Percentiles rank a stretch among this genome's conserved stretches.
Evolutionary conservation across 2,113 vertebrate species (phyloP).

Genomic region (Pachyramphus minor): DNA sequence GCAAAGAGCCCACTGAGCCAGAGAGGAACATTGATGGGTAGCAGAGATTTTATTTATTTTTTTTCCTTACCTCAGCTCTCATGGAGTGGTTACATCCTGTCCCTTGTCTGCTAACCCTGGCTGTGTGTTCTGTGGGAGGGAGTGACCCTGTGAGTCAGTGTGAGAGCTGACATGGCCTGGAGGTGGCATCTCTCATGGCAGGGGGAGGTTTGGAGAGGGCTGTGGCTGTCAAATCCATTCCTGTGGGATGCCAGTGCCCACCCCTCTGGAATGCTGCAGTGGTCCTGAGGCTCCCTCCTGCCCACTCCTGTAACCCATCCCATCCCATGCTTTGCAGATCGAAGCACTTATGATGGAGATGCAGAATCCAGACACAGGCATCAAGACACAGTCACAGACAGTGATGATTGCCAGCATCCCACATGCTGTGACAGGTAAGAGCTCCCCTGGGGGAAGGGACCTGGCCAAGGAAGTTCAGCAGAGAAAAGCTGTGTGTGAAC

Average conservation of each 20-base stretch:
- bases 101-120: neutral
- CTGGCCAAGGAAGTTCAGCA: neutral
- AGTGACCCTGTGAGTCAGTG: neutral
- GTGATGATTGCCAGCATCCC: conserved; percentile 86
- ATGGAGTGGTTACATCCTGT: neutral
- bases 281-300: neutral
- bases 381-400: conserved; percentile 87
- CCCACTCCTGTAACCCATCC: neutral
- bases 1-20: neutral
- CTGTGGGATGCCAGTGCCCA: neutral
- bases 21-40: neutral
- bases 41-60: neutral
- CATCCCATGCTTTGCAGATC: conserved; percentile 69
- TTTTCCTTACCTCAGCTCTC: neutral
- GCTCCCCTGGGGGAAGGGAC: rapidly evolving
- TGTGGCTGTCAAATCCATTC: neutral
- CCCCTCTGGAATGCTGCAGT: neutral
- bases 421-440: conserved; percentile 89
- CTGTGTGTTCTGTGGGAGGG: neutral
- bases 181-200: neutral
- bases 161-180: neutral
- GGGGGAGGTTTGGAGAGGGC: neutral
- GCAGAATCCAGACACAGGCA: conserved; percentile 86
- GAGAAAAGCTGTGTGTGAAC: neutral
- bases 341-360: conserved; percentile 90